Evolutionary conservation across 2,113 vertebrate species (phyloP), one percentile per base, ranked within the genome.

Genomic region (Grus americana): DNA sequence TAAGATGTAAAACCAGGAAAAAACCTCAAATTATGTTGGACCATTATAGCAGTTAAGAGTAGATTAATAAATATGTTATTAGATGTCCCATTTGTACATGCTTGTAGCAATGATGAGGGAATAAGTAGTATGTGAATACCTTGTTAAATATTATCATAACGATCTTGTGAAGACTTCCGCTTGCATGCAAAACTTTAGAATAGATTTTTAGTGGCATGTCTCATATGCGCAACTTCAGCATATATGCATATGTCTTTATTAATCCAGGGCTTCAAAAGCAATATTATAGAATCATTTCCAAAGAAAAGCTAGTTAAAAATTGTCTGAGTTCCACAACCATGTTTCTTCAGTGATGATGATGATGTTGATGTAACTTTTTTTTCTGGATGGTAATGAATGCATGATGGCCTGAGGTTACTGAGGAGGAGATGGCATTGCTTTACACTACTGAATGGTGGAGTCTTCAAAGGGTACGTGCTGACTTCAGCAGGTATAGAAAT

Each of bases 11-110:
- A 83, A 4, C 52, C 19, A 57, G 40, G 44, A 9, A 10, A 50
- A 49, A 78, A 20, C 2, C 0, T 2, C 4, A 36, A 71, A 63
- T 82, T 24, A 11, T 27, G 2, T 61, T 82, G 58, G 19, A 66
- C 29, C 22, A 11, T 91, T 91, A 42, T 11, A 82, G 29, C 34
- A 89, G 65, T 89, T 91, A 86, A 71, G 68, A 67, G 30, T 42
- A 86, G 63, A 71, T 86, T 80, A 92, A 68, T 84, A 84, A 74
- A 72, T 66, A 11, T 4, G 7, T 57, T 94, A n/a, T 57, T 46
- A 59, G 38, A 23, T 74, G 19, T 62, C 24, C 47, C 14, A 36
- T 29, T 54, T 86, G 23, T 46, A 32, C 3, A 6, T 0, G 0
- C 61, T 75, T 89, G 11, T 54, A 62, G 61, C 55, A 42, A 20